Evolutionary conservation across 2,797 vertebrate species (phyloP).

Genomic region (Kryptopterus vitreolus): DNA sequence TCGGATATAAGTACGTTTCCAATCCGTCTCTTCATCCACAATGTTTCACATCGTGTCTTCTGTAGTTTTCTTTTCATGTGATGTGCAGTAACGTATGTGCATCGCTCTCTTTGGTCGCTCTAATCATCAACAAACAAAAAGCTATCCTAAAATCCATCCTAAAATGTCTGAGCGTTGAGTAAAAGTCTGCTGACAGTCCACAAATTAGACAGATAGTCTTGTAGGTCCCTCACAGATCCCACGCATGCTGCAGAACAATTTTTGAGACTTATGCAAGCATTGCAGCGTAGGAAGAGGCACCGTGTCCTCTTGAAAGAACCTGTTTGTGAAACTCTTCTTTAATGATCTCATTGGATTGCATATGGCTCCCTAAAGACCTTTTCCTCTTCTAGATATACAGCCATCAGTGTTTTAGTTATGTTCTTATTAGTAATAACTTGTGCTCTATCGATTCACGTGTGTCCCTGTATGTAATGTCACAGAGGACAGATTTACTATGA

Average conservation of each 20-base stretch:
- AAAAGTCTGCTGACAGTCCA: neutral
- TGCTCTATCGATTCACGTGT: neutral
- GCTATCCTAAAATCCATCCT: neutral
- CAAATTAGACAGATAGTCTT: conserved; percentile 27
- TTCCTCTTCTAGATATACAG: neutral
- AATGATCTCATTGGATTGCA: conserved; percentile 18
- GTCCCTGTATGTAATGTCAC: neutral
- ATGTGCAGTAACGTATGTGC: neutral
- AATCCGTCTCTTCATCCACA: neutral
- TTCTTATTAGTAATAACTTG: neutral
- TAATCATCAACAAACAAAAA: neutral
- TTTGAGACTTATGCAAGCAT: conserved; percentile 29
- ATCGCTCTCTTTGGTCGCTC: neutral
- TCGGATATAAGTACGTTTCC: too few relatives aligned
- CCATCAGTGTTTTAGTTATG: neutral
- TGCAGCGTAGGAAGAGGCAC: conserved; percentile 28
- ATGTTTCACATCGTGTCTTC: neutral
- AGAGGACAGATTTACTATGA: neutral
- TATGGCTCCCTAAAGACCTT: neutral
- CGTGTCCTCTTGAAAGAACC: conserved; percentile 20
- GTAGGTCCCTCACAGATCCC: conserved; percentile 31
- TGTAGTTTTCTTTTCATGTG: neutral
- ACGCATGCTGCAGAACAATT: conserved; percentile 25
- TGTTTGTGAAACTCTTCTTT: conserved; percentile 15
- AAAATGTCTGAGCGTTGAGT: neutral